A percentile compares a stretch with the other conserved stretches of the same genome.
Evolutionary conservation across 2,888 invertebrate species (phyloP).

Genomic region (Sussaba pulchella): DNA sequence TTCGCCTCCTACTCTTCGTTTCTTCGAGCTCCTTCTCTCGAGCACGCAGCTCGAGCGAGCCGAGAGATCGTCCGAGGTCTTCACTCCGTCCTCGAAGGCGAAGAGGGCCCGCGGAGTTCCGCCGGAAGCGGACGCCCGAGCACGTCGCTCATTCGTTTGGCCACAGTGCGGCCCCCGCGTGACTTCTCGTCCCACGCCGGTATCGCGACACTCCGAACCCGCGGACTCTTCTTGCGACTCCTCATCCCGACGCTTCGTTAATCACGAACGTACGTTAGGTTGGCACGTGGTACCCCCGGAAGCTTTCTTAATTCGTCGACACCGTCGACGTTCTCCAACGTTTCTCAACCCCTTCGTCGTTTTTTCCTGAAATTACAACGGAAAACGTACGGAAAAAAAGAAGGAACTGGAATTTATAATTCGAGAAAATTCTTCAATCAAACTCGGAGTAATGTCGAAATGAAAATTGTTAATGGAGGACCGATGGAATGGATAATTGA

Average conservation of each 20-base stretch:
- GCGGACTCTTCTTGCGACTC: conserved; percentile 3
- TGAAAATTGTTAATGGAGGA: too few species aligned
- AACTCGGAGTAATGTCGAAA: too few species aligned
- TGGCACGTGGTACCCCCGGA: not conserved
- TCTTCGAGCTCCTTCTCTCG: conserved; percentile 56
- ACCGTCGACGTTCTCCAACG: not conserved
- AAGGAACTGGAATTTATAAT: too few species aligned
- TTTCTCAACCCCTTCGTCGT: too few species aligned
- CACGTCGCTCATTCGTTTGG: not conserved
- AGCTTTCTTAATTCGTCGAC: not conserved
- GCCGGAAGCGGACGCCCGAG: conserved; percentile 64
- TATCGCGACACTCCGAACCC: not conserved
- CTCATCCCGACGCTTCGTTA: conserved; percentile 11
- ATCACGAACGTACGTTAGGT: not conserved
- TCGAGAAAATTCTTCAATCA: too few species aligned
- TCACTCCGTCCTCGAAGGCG: conserved; percentile 66
- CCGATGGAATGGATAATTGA: not conserved
- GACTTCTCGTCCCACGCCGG: not conserved
- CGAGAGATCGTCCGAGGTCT: conserved; percentile 56
- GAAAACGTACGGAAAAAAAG: not conserved
- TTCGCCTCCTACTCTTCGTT: conserved; percentile 50
- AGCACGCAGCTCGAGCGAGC: conserved; percentile 38
- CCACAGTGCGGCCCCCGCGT: not conserved
- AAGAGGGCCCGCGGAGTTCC: conserved; percentile 69
- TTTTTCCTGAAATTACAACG: too few species aligned